Conservation (phyloP, 2,797 vertebrate species). For the Micrastur ruficollis region DNA sequence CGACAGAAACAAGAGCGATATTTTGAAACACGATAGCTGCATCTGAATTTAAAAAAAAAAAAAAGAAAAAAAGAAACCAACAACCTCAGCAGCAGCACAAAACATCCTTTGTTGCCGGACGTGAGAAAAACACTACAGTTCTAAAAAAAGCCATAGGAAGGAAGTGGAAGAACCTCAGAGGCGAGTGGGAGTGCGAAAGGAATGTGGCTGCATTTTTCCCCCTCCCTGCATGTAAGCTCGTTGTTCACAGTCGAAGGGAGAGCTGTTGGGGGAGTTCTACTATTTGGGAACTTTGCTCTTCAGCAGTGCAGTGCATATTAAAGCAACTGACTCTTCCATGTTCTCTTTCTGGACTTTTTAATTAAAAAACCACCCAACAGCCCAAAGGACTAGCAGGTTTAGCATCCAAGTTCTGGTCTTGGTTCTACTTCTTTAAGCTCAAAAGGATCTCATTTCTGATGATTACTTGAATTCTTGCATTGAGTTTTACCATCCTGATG, state of each 20-base stretch:
- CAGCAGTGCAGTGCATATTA: not conserved
- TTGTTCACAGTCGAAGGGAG: not conserved
- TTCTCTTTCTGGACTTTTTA: not conserved
- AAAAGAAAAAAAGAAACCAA: constrained; percentile 20
- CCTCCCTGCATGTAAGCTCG: constrained; percentile 50
- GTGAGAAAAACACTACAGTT: constrained; percentile 93
- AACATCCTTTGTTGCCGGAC: constrained; percentile 95
- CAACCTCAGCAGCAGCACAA: constrained; percentile 83
- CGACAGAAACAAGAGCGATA: constrained; percentile 50
- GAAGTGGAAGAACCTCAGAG: constrained; percentile 89
- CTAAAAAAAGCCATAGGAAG: constrained; percentile 99
- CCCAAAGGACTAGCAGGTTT: not conserved
- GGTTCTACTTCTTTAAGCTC: not conserved
- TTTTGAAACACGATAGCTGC: constrained; percentile 46
- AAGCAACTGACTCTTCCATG: not conserved
- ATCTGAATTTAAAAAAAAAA: not conserved
- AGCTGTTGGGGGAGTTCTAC: constrained; percentile 12
- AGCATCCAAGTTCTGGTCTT: not conserved
- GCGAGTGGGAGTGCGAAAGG: constrained; percentile 90
- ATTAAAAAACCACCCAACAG: not conserved
- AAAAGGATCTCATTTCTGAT: not conserved
- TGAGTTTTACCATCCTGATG: not conserved
- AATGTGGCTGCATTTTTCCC: constrained; percentile 81
- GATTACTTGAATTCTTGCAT: not conserved
- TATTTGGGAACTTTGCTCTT: not conserved